Percentiles rank a stretch among this genome's conserved stretches.
Conservation (phyloP, 2,888 invertebrate species). For the Pandemis cinnamomeana region DNA sequence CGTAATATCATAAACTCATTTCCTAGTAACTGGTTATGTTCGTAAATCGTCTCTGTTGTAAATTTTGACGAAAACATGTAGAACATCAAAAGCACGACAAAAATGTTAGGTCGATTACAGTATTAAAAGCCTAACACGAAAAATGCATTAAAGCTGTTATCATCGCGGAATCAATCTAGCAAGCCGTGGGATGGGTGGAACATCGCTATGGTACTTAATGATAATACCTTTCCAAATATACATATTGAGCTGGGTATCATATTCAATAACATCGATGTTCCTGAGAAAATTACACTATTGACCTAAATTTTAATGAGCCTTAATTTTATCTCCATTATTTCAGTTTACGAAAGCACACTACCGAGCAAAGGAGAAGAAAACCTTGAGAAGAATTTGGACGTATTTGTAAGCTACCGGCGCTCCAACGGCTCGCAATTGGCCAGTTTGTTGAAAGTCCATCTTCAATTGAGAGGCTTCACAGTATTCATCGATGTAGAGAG, state of each 20-base stretch:
- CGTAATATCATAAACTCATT: slow-evolving; percentile 44
- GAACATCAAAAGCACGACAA: slow-evolving; percentile 33
- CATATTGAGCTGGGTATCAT: background rate
- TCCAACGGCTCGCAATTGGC: slow-evolving; percentile 99
- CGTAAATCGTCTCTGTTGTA: slow-evolving; percentile 14
- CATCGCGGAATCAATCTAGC: background rate
- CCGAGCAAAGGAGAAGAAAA: slow-evolving; percentile 89
- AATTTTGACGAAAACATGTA: slow-evolving; percentile 30
- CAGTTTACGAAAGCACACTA: slow-evolving; percentile 87
- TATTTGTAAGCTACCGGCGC: slow-evolving; percentile 98
- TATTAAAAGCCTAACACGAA: slow-evolving; percentile 31
- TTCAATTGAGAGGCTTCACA: slow-evolving; percentile 97
- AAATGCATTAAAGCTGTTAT: slow-evolving; percentile 33
- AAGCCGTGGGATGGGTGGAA: background rate
- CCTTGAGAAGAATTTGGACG: slow-evolving; percentile 96
- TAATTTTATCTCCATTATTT: slow-evolving; percentile 47
- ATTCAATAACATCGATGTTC: background rate
- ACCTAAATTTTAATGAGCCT: background rate
- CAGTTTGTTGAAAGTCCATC: slow-evolving; percentile 97
- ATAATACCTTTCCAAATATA: slow-evolving; percentile 23
- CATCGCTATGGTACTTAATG: slow-evolving; percentile 10
- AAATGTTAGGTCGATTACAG: slow-evolving; percentile 23
- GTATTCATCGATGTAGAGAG: slow-evolving; percentile 99
- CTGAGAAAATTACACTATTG: background rate
- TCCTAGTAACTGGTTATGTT: slow-evolving; percentile 39